Evolutionary conservation across 2,797 vertebrate species (phyloP).

Genomic region (Trematomus bernacchii): DNA sequence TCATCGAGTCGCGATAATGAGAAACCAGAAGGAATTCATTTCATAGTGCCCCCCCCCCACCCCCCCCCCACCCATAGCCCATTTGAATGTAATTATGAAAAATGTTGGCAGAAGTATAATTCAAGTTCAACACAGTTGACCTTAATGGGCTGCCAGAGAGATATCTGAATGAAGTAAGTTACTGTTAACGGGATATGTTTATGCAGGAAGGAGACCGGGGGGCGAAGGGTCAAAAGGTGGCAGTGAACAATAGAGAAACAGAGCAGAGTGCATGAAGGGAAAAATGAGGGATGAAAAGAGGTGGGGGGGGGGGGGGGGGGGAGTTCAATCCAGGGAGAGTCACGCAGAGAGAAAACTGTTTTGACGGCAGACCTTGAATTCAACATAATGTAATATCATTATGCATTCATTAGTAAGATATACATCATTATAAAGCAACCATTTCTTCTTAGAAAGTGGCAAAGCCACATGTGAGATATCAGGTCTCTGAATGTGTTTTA

Average conservation of each 20-base stretch:
- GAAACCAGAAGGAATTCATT: constrained; percentile 41
- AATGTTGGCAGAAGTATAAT: constrained; percentile 37
- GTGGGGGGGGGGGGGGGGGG: neutral
- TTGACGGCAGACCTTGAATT: too few relatives aligned
- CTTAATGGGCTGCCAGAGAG: constrained; percentile 24
- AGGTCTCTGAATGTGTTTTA: too few relatives aligned
- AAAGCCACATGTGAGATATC: too few relatives aligned
- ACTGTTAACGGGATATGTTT: constrained; percentile 47
- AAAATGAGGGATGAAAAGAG: neutral
- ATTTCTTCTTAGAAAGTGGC: too few relatives aligned
- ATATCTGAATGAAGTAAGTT: constrained; percentile 40
- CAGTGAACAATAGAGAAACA: constrained; percentile 34
- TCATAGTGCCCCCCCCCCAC: too few relatives aligned
- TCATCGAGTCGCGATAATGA: constrained; percentile 44
- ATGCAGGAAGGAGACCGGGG: constrained; percentile 30
- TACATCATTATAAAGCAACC: too few relatives aligned
- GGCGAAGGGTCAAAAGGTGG: constrained; percentile 42
- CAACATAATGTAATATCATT: too few relatives aligned
- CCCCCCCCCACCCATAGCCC: neutral
- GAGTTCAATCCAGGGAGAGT: constrained; percentile 11
- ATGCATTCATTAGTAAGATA: too few relatives aligned
- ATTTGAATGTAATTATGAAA: constrained; percentile 49
- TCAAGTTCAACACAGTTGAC: constrained; percentile 47
- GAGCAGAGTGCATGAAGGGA: constrained; percentile 1
- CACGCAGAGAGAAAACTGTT: neutral